These are phyloP conservation scores for Laupala kohalensis DNA, from an alignment of 1,140 invertebrate species.

Conservation along the genomic window DNA sequence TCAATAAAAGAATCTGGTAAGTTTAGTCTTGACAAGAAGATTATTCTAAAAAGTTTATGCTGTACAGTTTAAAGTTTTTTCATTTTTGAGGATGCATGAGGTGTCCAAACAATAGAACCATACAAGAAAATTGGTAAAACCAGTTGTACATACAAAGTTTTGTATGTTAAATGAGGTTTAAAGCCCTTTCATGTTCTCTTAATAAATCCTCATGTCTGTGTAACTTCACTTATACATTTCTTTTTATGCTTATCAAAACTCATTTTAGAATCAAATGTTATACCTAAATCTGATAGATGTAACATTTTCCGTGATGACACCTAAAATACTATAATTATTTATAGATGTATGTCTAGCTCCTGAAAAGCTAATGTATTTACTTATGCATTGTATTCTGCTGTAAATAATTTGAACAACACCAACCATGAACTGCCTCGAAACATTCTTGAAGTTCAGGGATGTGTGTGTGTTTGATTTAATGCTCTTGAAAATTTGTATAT, in stretches of 20 bases:
- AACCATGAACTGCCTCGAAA: neutral
- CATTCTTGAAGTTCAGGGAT: neutral
- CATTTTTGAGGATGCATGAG: neutral
- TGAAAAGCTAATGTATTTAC: neutral
- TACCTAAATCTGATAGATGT: too few relatives aligned
- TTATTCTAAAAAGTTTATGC: neutral
- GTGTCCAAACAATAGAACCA: neutral
- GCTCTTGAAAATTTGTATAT: neutral
- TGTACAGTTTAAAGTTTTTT: neutral
- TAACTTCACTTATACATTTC: neutral
- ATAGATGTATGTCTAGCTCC: neutral
- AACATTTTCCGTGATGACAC: too few relatives aligned
- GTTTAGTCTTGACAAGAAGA: neutral
- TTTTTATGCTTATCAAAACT: neutral
- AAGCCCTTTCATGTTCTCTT: neutral
- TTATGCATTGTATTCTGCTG: neutral
- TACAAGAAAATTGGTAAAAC: neutral
- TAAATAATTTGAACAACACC: neutral
- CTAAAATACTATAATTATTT: neutral
- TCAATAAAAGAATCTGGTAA: neutral
- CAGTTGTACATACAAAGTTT: neutral
- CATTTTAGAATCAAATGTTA: neutral
- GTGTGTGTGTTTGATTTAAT: neutral
- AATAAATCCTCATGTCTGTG: neutral
- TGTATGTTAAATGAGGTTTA: neutral